phyloP scores from a whole-genome alignment of 2,113 vertebrate species.

The Dolichallabes microphthalmus region DNA sequence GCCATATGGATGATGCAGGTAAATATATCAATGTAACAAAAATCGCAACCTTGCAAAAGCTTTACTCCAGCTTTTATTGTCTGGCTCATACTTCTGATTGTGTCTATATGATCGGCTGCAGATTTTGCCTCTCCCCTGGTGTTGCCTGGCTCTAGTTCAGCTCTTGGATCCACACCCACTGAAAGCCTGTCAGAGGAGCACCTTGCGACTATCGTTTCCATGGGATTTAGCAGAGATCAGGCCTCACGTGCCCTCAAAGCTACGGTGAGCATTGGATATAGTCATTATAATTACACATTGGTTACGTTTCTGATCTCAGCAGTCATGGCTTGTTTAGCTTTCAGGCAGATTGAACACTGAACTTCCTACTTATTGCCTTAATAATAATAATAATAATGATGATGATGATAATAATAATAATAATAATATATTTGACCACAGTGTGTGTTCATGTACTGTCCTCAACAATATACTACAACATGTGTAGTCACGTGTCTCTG shows the following conservation, averaged over 20 bases:
- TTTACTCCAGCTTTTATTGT: background rate
- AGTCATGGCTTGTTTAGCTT: background rate
- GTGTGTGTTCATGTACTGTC: no score
- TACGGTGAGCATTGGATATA: slow-evolving; percentile 74
- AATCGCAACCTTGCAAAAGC: background rate
- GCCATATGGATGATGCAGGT: slow-evolving; percentile 98
- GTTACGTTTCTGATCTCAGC: background rate
- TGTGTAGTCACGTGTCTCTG: no score
- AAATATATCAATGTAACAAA: slow-evolving; percentile 22
- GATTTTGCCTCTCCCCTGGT: slow-evolving; percentile 93
- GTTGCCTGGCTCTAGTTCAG: slow-evolving; percentile 86
- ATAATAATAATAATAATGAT: no score
- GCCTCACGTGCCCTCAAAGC: slow-evolving; percentile 92
- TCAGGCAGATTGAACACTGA: background rate
- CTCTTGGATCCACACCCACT: slow-evolving; percentile 76
- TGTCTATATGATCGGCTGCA: slow-evolving; percentile 62
- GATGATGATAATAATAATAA: no score
- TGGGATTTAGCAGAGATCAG: slow-evolving; percentile 98
- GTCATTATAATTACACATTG: background rate
- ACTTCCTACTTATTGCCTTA: background rate
- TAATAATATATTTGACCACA: no score
- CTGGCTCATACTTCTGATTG: slow-evolving; percentile 8
- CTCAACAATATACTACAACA: no score
- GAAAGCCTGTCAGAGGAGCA: slow-evolving; percentile 91
- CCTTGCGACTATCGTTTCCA: slow-evolving; percentile 93